These are phyloP conservation scores for Protophormia terraenovae DNA, from an alignment of 2,888 invertebrate species.

Conservation along the genomic window DNA sequence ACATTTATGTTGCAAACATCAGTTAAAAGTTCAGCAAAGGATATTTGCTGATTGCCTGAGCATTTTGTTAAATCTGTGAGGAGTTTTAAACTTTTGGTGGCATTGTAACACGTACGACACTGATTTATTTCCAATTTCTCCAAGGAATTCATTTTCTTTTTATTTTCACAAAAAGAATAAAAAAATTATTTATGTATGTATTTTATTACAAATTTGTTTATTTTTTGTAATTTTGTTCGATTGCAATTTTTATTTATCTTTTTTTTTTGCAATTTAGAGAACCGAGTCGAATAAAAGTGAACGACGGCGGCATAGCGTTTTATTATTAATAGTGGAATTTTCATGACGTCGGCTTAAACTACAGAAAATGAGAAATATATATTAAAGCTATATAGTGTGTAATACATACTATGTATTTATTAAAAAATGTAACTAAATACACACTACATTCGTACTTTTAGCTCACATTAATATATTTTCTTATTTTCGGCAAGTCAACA, in stretches of 20 bases:
- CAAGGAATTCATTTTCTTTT: background rate
- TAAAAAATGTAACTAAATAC: no score
- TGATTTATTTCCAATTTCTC: background rate
- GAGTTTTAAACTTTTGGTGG: conserved; percentile 20
- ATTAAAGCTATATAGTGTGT: no score
- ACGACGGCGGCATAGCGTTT: no score
- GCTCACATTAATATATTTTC: no score
- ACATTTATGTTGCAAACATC: conserved; percentile 57
- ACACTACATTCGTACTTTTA: no score
- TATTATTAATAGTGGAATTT: no score
- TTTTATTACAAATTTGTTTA: background rate
- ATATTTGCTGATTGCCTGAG: conserved; percentile 15
- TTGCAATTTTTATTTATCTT: background rate
- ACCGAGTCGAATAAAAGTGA: no score
- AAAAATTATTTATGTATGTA: background rate
- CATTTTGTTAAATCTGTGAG: conserved; percentile 41
- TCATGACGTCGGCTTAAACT: no score
- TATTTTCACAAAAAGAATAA: background rate
- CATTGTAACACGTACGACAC: conserved; percentile 38
- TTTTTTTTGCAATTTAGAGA: background rate
- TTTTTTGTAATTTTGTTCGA: background rate
- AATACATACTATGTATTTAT: no score
- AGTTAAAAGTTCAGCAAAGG: conserved; percentile 51
- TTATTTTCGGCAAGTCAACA: no score
- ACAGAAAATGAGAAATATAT: no score